Evolutionary conservation across 2,113 vertebrate genomes (phyloP).

Genomic region (Dromiciops gliroides): DNA sequence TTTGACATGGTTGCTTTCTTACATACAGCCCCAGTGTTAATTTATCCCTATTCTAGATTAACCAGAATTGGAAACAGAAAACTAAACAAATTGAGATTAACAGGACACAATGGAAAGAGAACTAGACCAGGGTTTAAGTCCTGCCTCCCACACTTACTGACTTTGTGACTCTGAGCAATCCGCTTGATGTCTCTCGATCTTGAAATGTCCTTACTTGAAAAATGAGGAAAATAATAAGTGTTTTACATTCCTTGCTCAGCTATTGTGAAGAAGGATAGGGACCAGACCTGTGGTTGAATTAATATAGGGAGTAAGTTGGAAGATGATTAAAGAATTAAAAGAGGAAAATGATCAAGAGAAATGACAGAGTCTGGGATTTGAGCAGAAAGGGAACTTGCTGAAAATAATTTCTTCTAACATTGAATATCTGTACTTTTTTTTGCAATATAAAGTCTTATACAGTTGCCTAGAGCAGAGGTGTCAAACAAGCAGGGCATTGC

Average conservation of each 20-base stretch:
- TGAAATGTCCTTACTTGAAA: neutral
- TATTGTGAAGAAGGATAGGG: neutral
- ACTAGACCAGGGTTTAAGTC: neutral
- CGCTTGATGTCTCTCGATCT: neutral
- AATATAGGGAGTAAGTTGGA: neutral
- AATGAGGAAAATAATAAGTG: neutral
- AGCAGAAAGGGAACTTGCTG: neutral
- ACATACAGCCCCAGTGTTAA: neutral
- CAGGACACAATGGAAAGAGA: neutral
- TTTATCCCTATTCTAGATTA: neutral
- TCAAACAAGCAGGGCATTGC: neutral
- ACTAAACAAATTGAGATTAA: neutral
- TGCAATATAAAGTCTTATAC: neutral
- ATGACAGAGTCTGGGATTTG: neutral
- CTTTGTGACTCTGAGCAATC: neutral
- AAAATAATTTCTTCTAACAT: neutral
- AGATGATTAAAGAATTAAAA: neutral
- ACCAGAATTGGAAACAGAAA: neutral
- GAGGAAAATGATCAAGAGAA: neutral
- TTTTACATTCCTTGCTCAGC: neutral
- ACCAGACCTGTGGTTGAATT: neutral
- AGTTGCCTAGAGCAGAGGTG: neutral
- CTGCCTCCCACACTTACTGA: neutral
- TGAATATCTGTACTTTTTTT: neutral
- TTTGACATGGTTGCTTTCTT: neutral